phyloP scores from a whole-genome alignment of 2,797 vertebrate species.

The Etheostoma nigrum region DNA sequence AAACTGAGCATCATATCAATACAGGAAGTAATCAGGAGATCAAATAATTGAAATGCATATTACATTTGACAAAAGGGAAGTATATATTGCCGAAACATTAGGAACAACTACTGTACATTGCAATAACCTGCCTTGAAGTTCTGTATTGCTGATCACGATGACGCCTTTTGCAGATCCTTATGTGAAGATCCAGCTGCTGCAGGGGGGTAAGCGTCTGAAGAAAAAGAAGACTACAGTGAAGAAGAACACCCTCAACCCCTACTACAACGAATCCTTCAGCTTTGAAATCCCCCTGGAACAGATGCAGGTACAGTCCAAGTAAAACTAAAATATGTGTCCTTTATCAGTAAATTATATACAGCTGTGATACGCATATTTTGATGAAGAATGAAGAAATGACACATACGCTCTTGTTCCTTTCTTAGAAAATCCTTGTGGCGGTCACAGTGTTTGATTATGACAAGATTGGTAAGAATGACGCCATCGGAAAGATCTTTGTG shows the following conservation, averaged over 20 bases:
- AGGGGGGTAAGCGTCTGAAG: slow-evolving; percentile 97
- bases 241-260: slow-evolving; percentile 98
- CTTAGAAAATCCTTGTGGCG: slow-evolving; percentile 96
- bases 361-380: neutral
- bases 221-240: slow-evolving; percentile 99
- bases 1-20: neutral
- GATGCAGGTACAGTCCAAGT: slow-evolving; percentile 90
- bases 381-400: neutral
- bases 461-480: slow-evolving; percentile 98
- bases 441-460: slow-evolving; percentile 99
- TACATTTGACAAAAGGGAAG: neutral
- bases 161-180: slow-evolving; percentile 90
- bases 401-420: slow-evolving; percentile 21
- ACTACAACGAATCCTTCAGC: slow-evolving; percentile 99
- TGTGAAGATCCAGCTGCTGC: slow-evolving; percentile 97
- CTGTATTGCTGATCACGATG: slow-evolving; percentile 15
- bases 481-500: slow-evolving; percentile 97
- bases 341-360: neutral
- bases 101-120: neutral
- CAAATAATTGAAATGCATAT: neutral
- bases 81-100: neutral
- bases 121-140: neutral
- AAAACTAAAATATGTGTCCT: neutral
- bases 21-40: neutral
- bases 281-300: slow-evolving; percentile 99